A percentile compares a stretch with the other conserved stretches of the same genome.
These are phyloP conservation scores for Scophthalmus maximus DNA, from an alignment of 2,113 vertebrate genomes.

Conservation along the genomic window DNA sequence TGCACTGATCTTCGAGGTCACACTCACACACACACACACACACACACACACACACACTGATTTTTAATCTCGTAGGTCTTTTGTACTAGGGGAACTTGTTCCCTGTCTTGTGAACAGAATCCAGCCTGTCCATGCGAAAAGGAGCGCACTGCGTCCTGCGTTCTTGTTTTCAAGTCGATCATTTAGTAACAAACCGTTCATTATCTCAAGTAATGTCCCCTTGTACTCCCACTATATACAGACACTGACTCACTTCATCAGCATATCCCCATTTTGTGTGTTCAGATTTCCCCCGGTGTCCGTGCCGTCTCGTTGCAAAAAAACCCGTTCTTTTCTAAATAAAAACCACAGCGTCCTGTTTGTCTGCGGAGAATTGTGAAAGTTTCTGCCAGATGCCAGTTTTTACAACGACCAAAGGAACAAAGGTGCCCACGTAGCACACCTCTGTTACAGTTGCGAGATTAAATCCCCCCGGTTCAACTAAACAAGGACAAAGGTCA, in stretches of 20 bases:
- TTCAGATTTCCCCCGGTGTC: constrained; percentile 5
- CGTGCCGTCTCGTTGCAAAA: constrained; percentile 23
- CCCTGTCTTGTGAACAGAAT: background rate
- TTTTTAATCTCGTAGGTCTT: background rate
- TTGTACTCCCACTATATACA: background rate
- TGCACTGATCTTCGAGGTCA: background rate
- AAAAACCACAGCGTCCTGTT: constrained; percentile 8
- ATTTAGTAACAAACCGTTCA: background rate
- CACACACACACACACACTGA: background rate
- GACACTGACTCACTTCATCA: background rate
- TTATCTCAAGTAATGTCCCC: constrained; percentile 2
- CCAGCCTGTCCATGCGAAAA: background rate
- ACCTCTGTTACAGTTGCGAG: constrained; percentile 43
- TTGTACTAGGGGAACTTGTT: background rate
- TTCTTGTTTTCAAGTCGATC: background rate
- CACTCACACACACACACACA: too few relatives aligned
- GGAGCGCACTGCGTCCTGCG: too few relatives aligned
- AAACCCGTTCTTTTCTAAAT: constrained; percentile 6
- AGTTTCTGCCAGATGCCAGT: too few relatives aligned
- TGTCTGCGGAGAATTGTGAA: constrained; percentile 21
- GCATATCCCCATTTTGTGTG: constrained; percentile 3
- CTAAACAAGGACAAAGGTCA: constrained; percentile 54
- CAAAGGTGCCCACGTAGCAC: constrained; percentile 43
- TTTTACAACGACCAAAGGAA: too few relatives aligned
- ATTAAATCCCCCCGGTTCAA: constrained; percentile 48